Conservation (phyloP, 2,113 vertebrate species). For the Chloebia gouldiae region DNA sequence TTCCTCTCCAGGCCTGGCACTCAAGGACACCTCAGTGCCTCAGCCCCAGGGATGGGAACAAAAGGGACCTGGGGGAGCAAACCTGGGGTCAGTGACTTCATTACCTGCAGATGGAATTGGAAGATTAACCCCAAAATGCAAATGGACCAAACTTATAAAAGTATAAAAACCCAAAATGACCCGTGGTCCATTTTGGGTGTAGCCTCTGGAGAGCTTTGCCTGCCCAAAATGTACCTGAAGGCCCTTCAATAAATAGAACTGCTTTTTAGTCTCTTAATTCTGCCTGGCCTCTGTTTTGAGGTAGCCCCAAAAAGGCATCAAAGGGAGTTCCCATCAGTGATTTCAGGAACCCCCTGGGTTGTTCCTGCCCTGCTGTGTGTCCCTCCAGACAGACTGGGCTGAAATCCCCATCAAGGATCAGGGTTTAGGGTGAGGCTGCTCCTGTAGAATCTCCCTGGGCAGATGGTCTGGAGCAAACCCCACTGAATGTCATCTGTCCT, state of each 20-base stretch:
- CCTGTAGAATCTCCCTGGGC: background rate
- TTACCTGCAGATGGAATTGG: background rate
- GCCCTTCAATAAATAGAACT: background rate
- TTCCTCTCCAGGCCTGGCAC: background rate
- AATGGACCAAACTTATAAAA: background rate
- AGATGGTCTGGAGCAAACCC: background rate
- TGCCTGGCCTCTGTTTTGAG: background rate
- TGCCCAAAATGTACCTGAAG: background rate
- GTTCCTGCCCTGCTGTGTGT: background rate
- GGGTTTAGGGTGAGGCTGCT: background rate
- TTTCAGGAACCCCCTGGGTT: background rate
- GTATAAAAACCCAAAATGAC: background rate
- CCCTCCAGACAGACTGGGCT: background rate
- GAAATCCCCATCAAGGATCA: background rate
- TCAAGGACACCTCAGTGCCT: background rate
- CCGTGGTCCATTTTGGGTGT: background rate
- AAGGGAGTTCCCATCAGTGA: background rate
- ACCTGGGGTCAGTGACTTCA: background rate
- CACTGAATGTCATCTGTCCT: background rate
- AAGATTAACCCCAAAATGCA: background rate
- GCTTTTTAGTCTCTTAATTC: background rate
- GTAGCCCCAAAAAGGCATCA: background rate
- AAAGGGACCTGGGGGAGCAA: background rate
- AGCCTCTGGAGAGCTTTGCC: background rate
- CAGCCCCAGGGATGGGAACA: background rate